Percentiles rank a stretch among this genome's conserved stretches.
These are phyloP conservation scores for Psittacula derbiana DNA, from an alignment of 2,797 vertebrate species.

Conservation along the genomic window DNA sequence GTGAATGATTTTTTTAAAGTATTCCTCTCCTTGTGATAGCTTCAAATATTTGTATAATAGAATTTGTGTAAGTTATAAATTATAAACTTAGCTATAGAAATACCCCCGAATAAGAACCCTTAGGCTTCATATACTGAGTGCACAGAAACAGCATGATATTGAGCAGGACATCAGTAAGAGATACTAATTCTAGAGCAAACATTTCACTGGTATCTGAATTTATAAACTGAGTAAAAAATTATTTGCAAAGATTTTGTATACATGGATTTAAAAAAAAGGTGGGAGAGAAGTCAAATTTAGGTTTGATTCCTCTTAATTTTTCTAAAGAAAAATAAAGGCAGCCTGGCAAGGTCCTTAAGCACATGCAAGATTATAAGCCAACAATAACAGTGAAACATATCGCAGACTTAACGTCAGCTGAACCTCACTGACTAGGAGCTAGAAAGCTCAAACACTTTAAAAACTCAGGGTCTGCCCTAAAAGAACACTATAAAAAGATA, in stretches of 20 bases:
- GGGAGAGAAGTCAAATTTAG: accelerated
- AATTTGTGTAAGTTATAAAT: constrained; percentile 44
- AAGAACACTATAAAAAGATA: background rate
- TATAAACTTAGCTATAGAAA: background rate
- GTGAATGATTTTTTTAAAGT: constrained; percentile 51
- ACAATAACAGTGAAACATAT: background rate
- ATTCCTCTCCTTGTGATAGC: constrained; percentile 16
- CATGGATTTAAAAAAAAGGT: background rate
- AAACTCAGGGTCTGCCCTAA: background rate
- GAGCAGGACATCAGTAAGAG: background rate
- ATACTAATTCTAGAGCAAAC: background rate
- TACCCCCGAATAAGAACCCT: background rate
- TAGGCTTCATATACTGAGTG: background rate
- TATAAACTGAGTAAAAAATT: background rate
- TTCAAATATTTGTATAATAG: constrained; percentile 43
- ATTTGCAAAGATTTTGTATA: background rate
- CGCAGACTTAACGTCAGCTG: background rate
- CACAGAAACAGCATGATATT: background rate
- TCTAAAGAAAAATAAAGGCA: background rate
- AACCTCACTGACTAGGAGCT: background rate
- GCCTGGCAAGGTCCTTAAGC: background rate
- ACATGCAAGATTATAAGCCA: background rate
- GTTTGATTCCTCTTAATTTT: background rate
- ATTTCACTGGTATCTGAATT: background rate
- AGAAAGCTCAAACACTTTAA: background rate